Conservation (phyloP, 2,888 invertebrate species). For the Azorinus chamasolen region DNA sequence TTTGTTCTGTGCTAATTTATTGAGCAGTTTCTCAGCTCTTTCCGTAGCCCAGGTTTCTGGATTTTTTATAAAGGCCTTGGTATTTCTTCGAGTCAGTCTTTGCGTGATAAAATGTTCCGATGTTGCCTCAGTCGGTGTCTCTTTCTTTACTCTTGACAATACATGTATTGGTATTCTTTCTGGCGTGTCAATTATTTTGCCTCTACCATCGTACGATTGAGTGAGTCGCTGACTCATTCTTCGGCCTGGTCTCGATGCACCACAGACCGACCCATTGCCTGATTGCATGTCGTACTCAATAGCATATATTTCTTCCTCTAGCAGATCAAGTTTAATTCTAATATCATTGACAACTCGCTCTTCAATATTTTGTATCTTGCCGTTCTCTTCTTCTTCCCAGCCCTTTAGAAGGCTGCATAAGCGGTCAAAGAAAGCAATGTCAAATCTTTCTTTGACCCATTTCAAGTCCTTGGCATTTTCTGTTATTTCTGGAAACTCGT, state of each 20-base stretch:
- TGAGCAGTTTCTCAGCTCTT: conserved; percentile 60
- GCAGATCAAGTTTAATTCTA: conserved; percentile 62
- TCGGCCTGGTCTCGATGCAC: too few relatives aligned
- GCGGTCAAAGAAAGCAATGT: conserved; percentile 55
- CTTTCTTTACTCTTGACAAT: too few relatives aligned
- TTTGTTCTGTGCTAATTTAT: conserved; percentile 30
- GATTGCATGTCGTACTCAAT: conserved; percentile 33
- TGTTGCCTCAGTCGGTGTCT: too few relatives aligned
- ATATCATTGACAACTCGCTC: conserved; percentile 54
- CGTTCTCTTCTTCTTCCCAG: conserved; percentile 60
- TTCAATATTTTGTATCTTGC: conserved; percentile 51
- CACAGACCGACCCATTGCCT: too few relatives aligned
- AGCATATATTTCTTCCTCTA: conserved; percentile 63
- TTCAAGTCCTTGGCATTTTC: conserved; percentile 14
- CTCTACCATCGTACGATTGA: too few relatives aligned
- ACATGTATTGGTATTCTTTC: too few relatives aligned
- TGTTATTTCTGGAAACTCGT: conserved; percentile 54
- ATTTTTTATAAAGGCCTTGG: conserved; percentile 23
- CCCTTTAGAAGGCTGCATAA: conserved; percentile 51
- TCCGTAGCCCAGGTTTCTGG: conserved; percentile 50
- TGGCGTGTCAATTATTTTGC: too few relatives aligned
- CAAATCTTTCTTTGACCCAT: conserved; percentile 54
- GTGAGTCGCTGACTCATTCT: too few relatives aligned
- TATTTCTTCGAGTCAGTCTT: too few relatives aligned
- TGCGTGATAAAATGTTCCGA: too few relatives aligned